Percentiles rank a stretch among this genome's conserved stretches.
phyloP scores from a whole-genome alignment of 2,113 vertebrate genomes.

The Montifringilla adamsi region DNA sequence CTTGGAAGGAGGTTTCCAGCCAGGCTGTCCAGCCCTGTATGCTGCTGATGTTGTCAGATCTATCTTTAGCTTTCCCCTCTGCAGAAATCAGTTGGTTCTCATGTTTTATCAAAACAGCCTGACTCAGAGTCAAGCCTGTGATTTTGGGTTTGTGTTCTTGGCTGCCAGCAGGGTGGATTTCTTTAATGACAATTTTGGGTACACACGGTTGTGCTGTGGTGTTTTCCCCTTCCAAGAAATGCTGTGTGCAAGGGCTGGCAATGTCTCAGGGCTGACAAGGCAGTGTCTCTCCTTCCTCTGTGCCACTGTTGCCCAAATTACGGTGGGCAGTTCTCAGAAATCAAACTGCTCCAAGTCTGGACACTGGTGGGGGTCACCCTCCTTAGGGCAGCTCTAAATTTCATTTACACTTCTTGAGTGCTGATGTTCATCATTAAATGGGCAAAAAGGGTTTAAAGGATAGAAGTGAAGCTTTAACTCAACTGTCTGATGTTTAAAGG shows the following conservation, averaged over 20 bases:
- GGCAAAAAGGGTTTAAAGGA: background rate
- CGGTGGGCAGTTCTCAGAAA: background rate
- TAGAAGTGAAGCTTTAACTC: background rate
- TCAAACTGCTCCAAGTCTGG: background rate
- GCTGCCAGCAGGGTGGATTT: background rate
- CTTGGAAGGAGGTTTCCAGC: background rate
- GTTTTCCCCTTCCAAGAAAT: slow-evolving; percentile 6
- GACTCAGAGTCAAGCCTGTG: background rate
- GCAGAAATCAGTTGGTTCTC: background rate
- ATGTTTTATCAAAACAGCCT: background rate
- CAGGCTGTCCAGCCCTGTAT: background rate
- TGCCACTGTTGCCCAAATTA: background rate
- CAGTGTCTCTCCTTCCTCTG: background rate
- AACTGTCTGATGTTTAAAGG: background rate
- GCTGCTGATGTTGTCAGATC: background rate
- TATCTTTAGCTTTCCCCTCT: background rate
- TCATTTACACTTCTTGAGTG: background rate
- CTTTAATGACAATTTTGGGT: background rate
- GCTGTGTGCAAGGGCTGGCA: background rate
- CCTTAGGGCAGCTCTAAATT: background rate
- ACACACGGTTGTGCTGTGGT: background rate
- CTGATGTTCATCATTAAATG: background rate
- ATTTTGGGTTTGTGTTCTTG: slow-evolving; percentile 19
- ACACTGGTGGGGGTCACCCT: background rate
- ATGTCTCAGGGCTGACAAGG: background rate